These are phyloP conservation scores for Apostichopus parvimensis DNA, from an alignment of 35 echinoderm and acorn worm species.

Conservation along the genomic window DNA sequence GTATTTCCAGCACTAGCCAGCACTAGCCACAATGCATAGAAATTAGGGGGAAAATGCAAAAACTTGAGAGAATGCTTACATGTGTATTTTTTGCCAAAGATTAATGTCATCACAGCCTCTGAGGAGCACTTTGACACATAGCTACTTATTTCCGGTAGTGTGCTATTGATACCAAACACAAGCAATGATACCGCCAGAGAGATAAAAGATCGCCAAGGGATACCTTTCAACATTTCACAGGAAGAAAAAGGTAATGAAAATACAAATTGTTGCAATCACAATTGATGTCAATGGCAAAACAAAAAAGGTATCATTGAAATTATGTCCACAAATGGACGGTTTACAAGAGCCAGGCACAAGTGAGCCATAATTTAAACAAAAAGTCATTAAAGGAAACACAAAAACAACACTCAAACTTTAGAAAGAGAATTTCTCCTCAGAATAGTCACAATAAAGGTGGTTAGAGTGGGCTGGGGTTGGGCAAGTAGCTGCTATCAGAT, in stretches of 20 bases:
- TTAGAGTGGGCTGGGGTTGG: no score
- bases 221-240: slow-evolving; percentile 46
- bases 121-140: slow-evolving; percentile 33
- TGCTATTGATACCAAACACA: slow-evolving; percentile 47
- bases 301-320: no score
- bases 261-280: no score
- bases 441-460: no score
- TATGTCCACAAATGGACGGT: no score
- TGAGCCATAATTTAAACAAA: no score
- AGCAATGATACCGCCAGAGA: slow-evolving; percentile 32
- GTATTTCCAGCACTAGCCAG: background rate
- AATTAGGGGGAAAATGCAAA: slow-evolving; percentile 50
- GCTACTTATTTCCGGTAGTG: slow-evolving; percentile 49
- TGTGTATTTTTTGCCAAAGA: slow-evolving; percentile 64
- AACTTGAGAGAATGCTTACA: slow-evolving; percentile 57
- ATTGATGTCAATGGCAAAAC: no score
- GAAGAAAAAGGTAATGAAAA: background rate
- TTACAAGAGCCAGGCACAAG: no score
- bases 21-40: background rate
- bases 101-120: slow-evolving; percentile 32
- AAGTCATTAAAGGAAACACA: no score
- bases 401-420: no score
- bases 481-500: no score
- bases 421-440: no score
- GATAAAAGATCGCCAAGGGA: slow-evolving; percentile 44